Base-by-base conservation (phyloP, 1,140 invertebrate species). In the Psix sp. region DNA sequence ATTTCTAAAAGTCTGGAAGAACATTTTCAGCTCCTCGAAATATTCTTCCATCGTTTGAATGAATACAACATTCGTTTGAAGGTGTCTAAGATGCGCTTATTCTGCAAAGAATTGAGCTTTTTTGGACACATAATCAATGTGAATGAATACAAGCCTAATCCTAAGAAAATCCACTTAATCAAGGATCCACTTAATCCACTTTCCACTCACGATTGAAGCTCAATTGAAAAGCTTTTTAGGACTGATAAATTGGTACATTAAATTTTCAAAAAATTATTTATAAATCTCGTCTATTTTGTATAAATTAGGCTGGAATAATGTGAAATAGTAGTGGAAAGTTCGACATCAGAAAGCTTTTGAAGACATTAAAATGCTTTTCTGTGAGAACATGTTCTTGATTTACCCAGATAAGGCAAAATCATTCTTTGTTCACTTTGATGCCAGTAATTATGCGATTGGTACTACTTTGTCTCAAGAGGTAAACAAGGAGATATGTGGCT, bases 151-250 rank as follows among this genome's bases (percentile, higher is more conserved):
- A 35, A 5, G 4, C 48, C 43, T 9, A 24, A 63, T 21, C 38
- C 38, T 5, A 43, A 54, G 3, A 71, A 71, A 57, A 39, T 63
- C 3, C 3, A 9, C 9, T 0, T 7, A 5, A 66, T 74, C 6
- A 24, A 57, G 15, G 10, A 3, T 0, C 54, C 38, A 59, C 74
- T 57, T 5, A 38, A 18, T 5, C 84, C 84, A 0, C n/a, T n/a
- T n/a, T n/a, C n/a, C n/a, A n/a, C n/a, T n/a, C n/a, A 67, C 35
- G 10, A 84, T 74, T 20, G 56, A 77, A 9, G 82, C 77, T 42
- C 68, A 84, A 38, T 33, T 87, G 2, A 77, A 80, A 67, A 70
- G 80, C 31, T 88, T 87, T 67, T 65, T 89, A 29, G 86, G 84
- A 3, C 42, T 88, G 4, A 60, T 82, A 1, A 85, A 84, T 21